Percentiles rank a stretch among this genome's conserved stretches.
phyloP scores from a whole-genome alignment of 1,140 invertebrate genomes.

The Zaprionus ornatus region DNA sequence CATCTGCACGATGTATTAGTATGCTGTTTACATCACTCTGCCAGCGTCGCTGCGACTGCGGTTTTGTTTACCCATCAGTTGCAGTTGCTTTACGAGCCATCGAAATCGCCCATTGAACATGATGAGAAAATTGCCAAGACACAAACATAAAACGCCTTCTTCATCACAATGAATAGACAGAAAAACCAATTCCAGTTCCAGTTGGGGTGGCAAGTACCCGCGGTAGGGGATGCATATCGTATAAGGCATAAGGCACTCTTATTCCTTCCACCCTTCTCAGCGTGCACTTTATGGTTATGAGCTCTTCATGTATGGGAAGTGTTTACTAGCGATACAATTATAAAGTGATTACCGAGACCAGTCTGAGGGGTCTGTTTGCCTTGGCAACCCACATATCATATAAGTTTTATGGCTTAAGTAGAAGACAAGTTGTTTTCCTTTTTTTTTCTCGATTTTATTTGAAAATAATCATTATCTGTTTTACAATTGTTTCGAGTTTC shows the following conservation, averaged over 20 bases:
- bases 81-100: constrained; percentile 52
- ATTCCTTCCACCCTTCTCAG: constrained; percentile 41
- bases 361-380: constrained; percentile 25
- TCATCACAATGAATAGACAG: constrained; percentile 56
- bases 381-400: constrained; percentile 30
- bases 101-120: constrained; percentile 41
- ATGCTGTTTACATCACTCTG: neutral
- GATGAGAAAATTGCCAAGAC: constrained; percentile 56
- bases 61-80: constrained; percentile 51
- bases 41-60: constrained; percentile 15
- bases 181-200: constrained; percentile 37
- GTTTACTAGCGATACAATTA: constrained; percentile 65
- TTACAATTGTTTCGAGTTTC: constrained; percentile 54
- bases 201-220: neutral
- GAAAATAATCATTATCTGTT: constrained; percentile 25
- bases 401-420: constrained; percentile 15
- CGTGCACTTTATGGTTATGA: constrained; percentile 33
- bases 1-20: constrained; percentile 50
- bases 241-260: neutral
- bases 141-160: constrained; percentile 52
- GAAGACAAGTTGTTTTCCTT: neutral
- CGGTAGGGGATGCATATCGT: neutral
- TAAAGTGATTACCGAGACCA: constrained; percentile 60
- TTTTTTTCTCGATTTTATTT: constrained; percentile 39
- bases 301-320: constrained; percentile 55